phyloP scores from a whole-genome alignment of 2,888 invertebrate genomes.

The Ichneumoninae sp. region DNA sequence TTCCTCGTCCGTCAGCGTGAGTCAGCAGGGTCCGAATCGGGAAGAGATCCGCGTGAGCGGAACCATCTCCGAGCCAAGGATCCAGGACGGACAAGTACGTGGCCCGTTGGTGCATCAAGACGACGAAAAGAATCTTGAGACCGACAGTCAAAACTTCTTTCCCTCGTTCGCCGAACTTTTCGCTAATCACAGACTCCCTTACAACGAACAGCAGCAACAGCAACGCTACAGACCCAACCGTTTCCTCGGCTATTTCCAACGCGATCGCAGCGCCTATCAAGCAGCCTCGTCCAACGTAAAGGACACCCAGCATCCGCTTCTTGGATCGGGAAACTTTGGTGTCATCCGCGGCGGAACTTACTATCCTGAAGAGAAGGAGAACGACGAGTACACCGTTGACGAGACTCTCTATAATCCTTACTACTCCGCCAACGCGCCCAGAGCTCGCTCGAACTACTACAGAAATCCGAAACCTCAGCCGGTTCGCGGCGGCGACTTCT shows the following conservation, averaged over 20 bases:
- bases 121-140: conserved; percentile 85
- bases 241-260: conserved; percentile 81
- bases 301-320: conserved; percentile 87
- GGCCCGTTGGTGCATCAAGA: conserved; percentile 32
- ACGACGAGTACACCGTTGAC: conserved; percentile 87
- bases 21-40: conserved; percentile 58
- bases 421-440: conserved; percentile 89
- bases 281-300: conserved; percentile 75
- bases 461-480: conserved; percentile 91
- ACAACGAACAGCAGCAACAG: conserved; percentile 85
- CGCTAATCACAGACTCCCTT: conserved; percentile 87
- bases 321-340: conserved; percentile 93
- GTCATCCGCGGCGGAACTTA: conserved; percentile 95
- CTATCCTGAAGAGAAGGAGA: conserved; percentile 88
- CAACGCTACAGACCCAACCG: conserved; percentile 81
- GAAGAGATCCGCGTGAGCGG: conserved; percentile 69
- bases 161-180: conserved; percentile 91
- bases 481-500: conserved; percentile 90
- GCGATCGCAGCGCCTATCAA: conserved; percentile 78
- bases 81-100: conserved; percentile 49
- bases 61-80: conserved; percentile 66
- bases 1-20: conserved; percentile 42
- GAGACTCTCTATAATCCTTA: conserved; percentile 87
- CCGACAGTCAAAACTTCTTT: conserved; percentile 90
- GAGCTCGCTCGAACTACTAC: conserved; percentile 89